These are phyloP conservation scores for Drosophila nigromelanica DNA, from an alignment of 1,140 invertebrate genomes.

Conservation along the genomic window DNA sequence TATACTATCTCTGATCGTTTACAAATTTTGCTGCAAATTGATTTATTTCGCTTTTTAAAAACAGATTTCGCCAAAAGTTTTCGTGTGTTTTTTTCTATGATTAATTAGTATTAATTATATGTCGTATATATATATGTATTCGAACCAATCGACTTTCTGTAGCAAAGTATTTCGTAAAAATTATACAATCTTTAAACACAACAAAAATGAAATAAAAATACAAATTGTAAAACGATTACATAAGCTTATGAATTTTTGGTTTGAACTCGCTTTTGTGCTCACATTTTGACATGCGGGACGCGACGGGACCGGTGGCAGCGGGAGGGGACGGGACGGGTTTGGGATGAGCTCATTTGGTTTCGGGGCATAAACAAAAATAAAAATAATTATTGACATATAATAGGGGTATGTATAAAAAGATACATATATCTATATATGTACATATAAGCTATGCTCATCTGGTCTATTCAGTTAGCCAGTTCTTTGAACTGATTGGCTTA, in stretches of 20 bases:
- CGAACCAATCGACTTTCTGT: conserved; percentile 10
- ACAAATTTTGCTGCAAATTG: conserved; percentile 44
- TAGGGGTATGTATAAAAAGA: conserved; percentile 43
- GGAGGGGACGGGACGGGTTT: conserved; percentile 19
- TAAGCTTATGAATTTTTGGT: conserved; percentile 58
- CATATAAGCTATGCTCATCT: background rate
- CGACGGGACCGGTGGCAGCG: conserved; percentile 4
- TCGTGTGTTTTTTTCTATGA: conserved; percentile 42
- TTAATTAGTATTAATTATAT: conserved; percentile 80
- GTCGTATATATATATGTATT: conserved; percentile 48
- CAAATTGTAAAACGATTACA: conserved; percentile 70
- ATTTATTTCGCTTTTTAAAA: conserved; percentile 37
- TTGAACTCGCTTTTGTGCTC: conserved; percentile 15
- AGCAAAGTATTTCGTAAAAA: conserved; percentile 36
- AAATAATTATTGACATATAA: conserved; percentile 68
- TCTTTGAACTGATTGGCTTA: background rate
- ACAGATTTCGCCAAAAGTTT: conserved; percentile 8
- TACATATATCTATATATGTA: conserved; percentile 5
- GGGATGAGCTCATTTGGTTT: conserved; percentile 72
- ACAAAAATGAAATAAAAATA: conserved; percentile 19
- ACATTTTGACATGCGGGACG: background rate
- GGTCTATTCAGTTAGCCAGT: background rate
- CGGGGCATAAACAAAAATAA: conserved; percentile 30
- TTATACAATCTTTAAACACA: conserved; percentile 38
- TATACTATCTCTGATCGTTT: background rate